phyloP scores from a whole-genome alignment of 2,888 invertebrate species.

The Mimumesa dahlbomi region DNA sequence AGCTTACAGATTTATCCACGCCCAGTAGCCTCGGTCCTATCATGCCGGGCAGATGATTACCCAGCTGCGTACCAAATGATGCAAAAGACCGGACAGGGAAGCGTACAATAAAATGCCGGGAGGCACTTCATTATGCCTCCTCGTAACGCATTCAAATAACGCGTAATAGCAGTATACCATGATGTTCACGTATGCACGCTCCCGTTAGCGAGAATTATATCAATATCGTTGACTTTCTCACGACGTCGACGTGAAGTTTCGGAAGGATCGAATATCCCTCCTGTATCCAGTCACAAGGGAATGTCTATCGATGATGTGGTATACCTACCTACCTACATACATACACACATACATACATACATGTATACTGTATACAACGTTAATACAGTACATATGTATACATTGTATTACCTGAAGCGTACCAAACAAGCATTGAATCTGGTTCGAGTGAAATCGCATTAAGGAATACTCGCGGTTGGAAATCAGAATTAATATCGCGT shows the following conservation, averaged over 20 bases:
- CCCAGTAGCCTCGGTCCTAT: slow-evolving; percentile 78
- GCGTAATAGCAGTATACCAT: slow-evolving; percentile 64
- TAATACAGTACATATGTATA: no score
- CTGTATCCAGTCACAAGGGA: no score
- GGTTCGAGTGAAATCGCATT: slow-evolving; percentile 31
- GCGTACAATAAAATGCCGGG: slow-evolving; percentile 70
- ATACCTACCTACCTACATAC: no score
- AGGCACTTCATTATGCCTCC: slow-evolving; percentile 72
- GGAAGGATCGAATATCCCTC: no score
- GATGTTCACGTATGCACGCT: slow-evolving; percentile 4
- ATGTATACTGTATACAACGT: no score
- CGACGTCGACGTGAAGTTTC: no score
- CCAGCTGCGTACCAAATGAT: slow-evolving; percentile 69
- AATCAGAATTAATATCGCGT: slow-evolving; percentile 59
- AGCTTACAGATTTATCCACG: slow-evolving; percentile 77
- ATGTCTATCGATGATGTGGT: no score
- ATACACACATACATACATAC: no score
- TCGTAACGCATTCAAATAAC: slow-evolving; percentile 70
- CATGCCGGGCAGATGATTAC: slow-evolving; percentile 75
- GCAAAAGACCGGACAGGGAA: slow-evolving; percentile 54
- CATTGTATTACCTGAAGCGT: not conserved
- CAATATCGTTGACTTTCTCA: slow-evolving; percentile 3
- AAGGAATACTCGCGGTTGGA: slow-evolving; percentile 38
- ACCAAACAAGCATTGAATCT: slow-evolving; percentile 21
- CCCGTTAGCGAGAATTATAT: slow-evolving; percentile 32